These are phyloP conservation scores for Hyperoplus lanceolatus DNA, from an alignment of 2,797 vertebrate genomes.

Conservation along the genomic window DNA sequence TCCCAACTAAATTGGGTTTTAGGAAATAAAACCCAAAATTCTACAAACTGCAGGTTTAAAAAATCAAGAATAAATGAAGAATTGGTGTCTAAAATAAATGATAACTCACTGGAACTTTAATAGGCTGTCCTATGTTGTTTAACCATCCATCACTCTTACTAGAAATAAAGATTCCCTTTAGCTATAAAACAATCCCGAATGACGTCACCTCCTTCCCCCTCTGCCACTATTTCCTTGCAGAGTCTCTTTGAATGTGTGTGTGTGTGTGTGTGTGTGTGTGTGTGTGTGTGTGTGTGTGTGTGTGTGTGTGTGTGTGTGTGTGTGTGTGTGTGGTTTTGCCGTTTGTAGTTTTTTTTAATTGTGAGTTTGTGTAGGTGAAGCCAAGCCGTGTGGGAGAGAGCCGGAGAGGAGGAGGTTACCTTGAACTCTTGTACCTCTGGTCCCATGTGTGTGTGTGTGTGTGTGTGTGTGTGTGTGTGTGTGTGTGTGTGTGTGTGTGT, in stretches of 20 bases:
- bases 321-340: not conserved
- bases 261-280: no score
- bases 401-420: slow-evolving; percentile 64
- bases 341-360: slow-evolving; percentile 28
- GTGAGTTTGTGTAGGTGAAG: slow-evolving; percentile 15
- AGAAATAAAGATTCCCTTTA: not conserved
- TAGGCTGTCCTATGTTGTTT: not conserved
- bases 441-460: slow-evolving; percentile 18
- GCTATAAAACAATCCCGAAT: not conserved
- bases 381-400: slow-evolving; percentile 57
- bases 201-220: slow-evolving; percentile 35
- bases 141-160: not conserved
- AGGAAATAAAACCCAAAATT: no score
- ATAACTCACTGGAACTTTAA: no score
- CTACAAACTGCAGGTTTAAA: no score
- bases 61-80: no score
- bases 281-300: no score
- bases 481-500: no score
- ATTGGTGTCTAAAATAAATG: no score
- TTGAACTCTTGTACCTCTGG: slow-evolving; percentile 69
- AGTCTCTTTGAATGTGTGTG: slow-evolving; percentile 14
- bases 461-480: no score
- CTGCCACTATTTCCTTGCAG: slow-evolving; percentile 27
- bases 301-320: no score
- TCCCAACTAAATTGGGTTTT: no score